Conservation (phyloP, 2,888 invertebrate genomes). For the Amphipoea lucens region DNA sequence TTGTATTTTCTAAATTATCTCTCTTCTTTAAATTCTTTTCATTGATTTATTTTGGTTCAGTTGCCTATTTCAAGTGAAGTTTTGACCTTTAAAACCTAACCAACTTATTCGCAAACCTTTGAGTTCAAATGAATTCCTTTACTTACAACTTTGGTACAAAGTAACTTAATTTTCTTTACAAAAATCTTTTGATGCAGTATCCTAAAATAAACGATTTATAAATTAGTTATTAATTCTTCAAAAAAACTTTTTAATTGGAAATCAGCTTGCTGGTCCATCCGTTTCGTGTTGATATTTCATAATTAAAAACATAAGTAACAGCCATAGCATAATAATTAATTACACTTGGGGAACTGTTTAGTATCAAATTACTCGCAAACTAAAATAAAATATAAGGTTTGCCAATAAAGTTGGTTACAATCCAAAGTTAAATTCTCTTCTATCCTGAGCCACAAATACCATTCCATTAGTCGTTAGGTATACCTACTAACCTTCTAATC, state of each 20-base stretch:
- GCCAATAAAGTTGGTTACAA: conserved; percentile 40
- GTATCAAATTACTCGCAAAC: not conserved
- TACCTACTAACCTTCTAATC: conserved; percentile 58
- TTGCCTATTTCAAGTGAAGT: conserved; percentile 60
- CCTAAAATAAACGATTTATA: not conserved
- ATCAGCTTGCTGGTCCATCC: not conserved
- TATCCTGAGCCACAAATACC: conserved; percentile 61
- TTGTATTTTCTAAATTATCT: conserved; percentile 66
- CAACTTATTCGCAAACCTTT: conserved; percentile 58
- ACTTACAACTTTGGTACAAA: not conserved
- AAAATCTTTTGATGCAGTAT: not conserved
- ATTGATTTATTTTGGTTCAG: conserved; percentile 65
- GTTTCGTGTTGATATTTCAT: not conserved
- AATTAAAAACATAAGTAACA: not conserved
- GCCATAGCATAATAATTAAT: not conserved
- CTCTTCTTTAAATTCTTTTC: conserved; percentile 60
- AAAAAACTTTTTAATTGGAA: not conserved
- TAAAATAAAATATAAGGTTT: conserved; percentile 27
- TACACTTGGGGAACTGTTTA: not conserved
- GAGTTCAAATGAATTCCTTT: conserved; percentile 4
- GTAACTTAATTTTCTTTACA: not conserved
- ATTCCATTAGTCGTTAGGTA: conserved; percentile 49
- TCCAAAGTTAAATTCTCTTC: conserved; percentile 36
- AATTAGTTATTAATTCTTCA: too few species aligned
- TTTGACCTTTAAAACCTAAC: conserved; percentile 29